Evolutionary conservation across 2,113 vertebrate genomes (phyloP).

Genomic region (Seriola quinqueradiata): DNA sequence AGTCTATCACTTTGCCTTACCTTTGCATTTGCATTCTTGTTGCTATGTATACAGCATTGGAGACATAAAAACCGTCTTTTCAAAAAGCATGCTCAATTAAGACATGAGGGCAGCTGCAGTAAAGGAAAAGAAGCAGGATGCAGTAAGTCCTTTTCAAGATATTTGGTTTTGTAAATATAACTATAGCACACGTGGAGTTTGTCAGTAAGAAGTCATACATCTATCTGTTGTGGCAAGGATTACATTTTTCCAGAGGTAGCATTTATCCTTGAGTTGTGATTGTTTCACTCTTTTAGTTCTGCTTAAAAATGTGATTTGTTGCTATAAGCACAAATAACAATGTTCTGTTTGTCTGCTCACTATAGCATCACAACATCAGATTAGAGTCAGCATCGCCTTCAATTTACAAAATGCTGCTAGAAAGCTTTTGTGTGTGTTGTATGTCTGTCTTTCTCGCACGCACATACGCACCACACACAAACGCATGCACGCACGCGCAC

Average conservation of each 20-base stretch:
- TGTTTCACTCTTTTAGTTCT: slow-evolving; percentile 49
- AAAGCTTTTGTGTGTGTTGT: neutral
- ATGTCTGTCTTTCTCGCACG: neutral
- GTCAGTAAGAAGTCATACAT: slow-evolving; percentile 40
- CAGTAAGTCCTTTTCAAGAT: neutral
- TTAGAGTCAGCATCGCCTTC: slow-evolving; percentile 24
- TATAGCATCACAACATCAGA: slow-evolving; percentile 23
- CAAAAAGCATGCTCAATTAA: neutral
- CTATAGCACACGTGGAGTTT: slow-evolving; percentile 4
- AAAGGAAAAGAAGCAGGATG: neutral
- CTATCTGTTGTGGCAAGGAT: slow-evolving; percentile 53
- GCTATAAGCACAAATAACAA: slow-evolving; percentile 65
- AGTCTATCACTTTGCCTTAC: neutral
- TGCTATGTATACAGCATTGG: neutral
- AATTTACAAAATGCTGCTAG: slow-evolving; percentile 1
- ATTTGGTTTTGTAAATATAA: slow-evolving; percentile 32
- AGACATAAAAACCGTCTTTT: neutral
- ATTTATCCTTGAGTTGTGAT: slow-evolving; percentile 67
- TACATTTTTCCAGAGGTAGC: slow-evolving; percentile 51
- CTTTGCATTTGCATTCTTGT: slow-evolving; percentile 10
- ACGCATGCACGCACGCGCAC: neutral
- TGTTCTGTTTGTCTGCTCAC: slow-evolving; percentile 45
- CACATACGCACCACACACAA: neutral
- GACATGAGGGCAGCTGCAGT: slow-evolving; percentile 23
- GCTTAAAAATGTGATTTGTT: slow-evolving; percentile 68